These are phyloP conservation scores for Lacerta agilis DNA, from an alignment of 2,797 vertebrate species.

Conservation along the genomic window DNA sequence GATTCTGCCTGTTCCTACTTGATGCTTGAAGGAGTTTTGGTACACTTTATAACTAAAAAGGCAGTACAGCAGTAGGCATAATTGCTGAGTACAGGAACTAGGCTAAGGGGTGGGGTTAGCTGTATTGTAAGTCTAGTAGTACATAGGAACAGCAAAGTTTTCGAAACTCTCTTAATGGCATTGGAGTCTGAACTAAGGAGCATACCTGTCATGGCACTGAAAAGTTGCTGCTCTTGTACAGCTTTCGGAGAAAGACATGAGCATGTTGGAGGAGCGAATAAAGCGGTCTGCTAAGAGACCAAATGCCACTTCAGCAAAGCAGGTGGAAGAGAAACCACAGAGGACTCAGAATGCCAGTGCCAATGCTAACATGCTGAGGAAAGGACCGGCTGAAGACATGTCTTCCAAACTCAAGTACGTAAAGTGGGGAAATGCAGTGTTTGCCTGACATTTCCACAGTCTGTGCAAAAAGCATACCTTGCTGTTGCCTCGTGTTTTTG, in stretches of 20 bases:
- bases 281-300: conserved; percentile 96
- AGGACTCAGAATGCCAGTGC: conserved; percentile 81
- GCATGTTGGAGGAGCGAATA: conserved; percentile 97
- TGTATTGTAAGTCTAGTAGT: background rate
- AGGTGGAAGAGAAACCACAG: conserved; percentile 85
- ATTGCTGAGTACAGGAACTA: background rate
- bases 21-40: background rate
- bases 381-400: conserved; percentile 89
- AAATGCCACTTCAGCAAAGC: conserved; percentile 82
- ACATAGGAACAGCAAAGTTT: background rate
- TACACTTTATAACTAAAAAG: background rate
- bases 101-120: background rate
- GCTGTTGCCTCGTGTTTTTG: conserved; percentile 51
- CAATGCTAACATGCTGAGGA: conserved; percentile 86
- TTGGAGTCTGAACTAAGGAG: conserved; percentile 5
- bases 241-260: conserved; percentile 99
- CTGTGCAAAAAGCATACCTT: conserved; percentile 62
- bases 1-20: background rate
- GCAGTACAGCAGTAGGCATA: background rate
- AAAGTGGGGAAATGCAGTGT: background rate
- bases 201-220: background rate
- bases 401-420: conserved; percentile 97
- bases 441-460: conserved; percentile 40
- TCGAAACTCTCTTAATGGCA: background rate
- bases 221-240: conserved; percentile 60